A percentile compares a stretch with the other conserved stretches of the same genome.
phyloP scores from a whole-genome alignment of 2,113 vertebrate genomes.

The Garra rufa region DNA sequence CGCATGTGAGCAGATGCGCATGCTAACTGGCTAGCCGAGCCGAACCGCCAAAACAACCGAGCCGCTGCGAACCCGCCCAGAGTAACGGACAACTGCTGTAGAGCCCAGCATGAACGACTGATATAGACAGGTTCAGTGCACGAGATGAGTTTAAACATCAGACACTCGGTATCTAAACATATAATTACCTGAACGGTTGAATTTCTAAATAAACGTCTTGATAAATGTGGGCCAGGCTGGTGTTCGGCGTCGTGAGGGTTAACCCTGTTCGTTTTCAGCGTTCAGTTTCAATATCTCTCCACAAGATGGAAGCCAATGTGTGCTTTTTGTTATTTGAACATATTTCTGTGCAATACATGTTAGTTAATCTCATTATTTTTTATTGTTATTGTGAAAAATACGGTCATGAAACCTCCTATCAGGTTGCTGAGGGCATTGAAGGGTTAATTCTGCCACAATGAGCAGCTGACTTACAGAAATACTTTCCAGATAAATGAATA shows the following conservation, averaged over 20 bases:
- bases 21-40: slow-evolving; percentile 37
- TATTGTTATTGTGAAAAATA: too few relatives aligned
- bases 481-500: too few relatives aligned
- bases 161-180: too few relatives aligned
- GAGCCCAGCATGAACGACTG: neutral
- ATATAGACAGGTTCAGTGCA: neutral
- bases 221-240: neutral
- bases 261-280: too few relatives aligned
- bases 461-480: too few relatives aligned
- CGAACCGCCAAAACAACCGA: slow-evolving; percentile 24
- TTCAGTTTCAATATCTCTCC: too few relatives aligned
- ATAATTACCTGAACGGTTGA: neutral
- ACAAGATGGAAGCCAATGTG: neutral
- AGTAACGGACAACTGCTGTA: neutral
- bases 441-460: too few relatives aligned
- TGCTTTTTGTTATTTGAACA: neutral
- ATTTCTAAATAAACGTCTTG: neutral
- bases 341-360: too few relatives aligned
- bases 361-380: too few relatives aligned
- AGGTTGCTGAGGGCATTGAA: too few relatives aligned
- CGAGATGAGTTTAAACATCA: neutral
- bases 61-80: neutral
- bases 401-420: too few relatives aligned
- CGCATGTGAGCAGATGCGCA: neutral
- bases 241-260: neutral